These are phyloP conservation scores for Pycnomerus fuliginosus DNA, from an alignment of 2,888 invertebrate species.

Conservation along the genomic window DNA sequence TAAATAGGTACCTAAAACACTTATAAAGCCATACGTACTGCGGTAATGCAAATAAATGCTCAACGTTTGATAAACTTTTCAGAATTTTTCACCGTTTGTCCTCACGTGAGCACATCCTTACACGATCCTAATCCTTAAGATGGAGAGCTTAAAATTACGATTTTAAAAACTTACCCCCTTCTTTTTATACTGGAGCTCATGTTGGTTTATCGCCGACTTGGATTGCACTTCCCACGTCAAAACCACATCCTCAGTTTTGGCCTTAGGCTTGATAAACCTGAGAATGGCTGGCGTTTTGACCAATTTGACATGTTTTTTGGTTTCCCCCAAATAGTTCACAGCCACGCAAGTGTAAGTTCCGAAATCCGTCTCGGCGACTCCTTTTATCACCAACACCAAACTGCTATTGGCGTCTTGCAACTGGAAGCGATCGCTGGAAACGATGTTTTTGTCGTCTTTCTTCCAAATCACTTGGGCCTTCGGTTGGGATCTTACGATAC, in stretches of 20 bases:
- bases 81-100: no score
- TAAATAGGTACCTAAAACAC: no score
- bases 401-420: constrained; percentile 37
- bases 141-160: neutral
- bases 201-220: constrained; percentile 50
- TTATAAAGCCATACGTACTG: no score
- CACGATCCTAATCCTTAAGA: neutral
- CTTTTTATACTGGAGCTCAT: constrained; percentile 53
- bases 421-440: constrained; percentile 30
- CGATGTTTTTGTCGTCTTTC: constrained; percentile 42
- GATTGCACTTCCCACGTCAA: constrained; percentile 56
- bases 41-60: no score
- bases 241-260: constrained; percentile 40
- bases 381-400: constrained; percentile 43
- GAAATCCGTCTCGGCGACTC: constrained; percentile 47
- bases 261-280: constrained; percentile 34
- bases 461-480: constrained; percentile 47
- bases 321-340: constrained; percentile 45
- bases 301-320: constrained; percentile 43
- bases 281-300: constrained; percentile 40
- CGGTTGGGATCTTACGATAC: constrained; percentile 52
- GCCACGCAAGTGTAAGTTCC: constrained; percentile 53
- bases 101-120: no score
- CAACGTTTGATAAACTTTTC: no score
- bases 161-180: constrained; percentile 45